Conservation (phyloP, 2,888 invertebrate species). For the Rhimphoctona megacephalus region DNA sequence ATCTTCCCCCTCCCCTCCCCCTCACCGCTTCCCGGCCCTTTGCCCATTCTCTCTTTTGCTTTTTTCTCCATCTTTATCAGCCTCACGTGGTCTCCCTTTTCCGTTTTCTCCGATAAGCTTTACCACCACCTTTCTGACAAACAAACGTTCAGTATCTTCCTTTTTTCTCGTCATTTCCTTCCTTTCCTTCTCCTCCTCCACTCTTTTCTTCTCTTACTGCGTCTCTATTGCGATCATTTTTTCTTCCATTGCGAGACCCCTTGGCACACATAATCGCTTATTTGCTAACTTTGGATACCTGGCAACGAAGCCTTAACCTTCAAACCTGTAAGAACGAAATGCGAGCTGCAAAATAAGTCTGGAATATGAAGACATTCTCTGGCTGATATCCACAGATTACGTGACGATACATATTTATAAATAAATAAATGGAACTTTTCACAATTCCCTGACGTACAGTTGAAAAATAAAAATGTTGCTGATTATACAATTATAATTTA, state of each 20-base stretch:
- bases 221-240: constrained; percentile 7
- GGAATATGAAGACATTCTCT: background rate
- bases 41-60: constrained; percentile 56
- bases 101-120: constrained; percentile 58
- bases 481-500: no score
- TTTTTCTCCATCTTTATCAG: constrained; percentile 55
- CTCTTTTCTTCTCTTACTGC: constrained; percentile 46
- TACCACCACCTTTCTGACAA: constrained; percentile 70
- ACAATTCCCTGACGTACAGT: background rate
- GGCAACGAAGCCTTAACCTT: constrained; percentile 19
- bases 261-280: background rate
- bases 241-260: background rate
- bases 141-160: constrained; percentile 73
- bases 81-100: constrained; percentile 39
- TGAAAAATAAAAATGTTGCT: background rate
- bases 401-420: no score
- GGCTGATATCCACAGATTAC: no score
- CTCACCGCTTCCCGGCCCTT: constrained; percentile 43
- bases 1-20: constrained; percentile 37
- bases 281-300: constrained; percentile 32
- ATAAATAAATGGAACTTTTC: background rate
- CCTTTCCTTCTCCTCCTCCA: constrained; percentile 17
- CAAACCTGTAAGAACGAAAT: constrained; percentile 15
- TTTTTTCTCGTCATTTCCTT: constrained; percentile 36
- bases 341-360: background rate